Percentiles rank a stretch among this genome's conserved stretches.
phyloP scores from a whole-genome alignment of 2,888 invertebrate species.

The Hedychridium roseum region DNA sequence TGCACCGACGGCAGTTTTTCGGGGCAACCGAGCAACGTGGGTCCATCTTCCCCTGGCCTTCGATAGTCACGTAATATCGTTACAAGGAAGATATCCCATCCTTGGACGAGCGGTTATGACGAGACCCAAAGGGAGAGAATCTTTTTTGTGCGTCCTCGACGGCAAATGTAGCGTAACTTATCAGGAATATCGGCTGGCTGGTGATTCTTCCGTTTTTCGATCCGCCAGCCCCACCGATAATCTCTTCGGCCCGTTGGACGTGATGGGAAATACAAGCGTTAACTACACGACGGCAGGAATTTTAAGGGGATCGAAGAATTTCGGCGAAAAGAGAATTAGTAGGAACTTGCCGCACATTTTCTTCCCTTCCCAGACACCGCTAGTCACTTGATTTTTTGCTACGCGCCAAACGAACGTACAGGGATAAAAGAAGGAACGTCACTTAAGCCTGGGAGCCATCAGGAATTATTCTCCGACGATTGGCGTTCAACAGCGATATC shows the following conservation, averaged over 20 bases:
- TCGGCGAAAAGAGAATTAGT: constrained; percentile 1
- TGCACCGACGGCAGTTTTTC: too few relatives aligned
- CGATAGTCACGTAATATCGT: too few relatives aligned
- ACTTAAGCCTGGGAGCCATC: constrained; percentile 37
- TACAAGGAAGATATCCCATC: constrained; percentile 10
- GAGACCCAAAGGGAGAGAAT: constrained; percentile 5
- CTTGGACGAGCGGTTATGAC: constrained; percentile 22
- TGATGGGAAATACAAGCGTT: too few relatives aligned
- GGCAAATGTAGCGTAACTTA: constrained; percentile 23
- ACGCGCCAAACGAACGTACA: too few relatives aligned
- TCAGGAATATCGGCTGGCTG: constrained; percentile 8
- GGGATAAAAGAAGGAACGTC: constrained; percentile 27
- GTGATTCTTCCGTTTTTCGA: constrained; percentile 9
- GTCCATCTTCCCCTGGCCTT: constrained; percentile 8
- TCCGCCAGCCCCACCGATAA: too few relatives aligned
- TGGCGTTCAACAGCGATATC: constrained; percentile 45
- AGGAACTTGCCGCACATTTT: neutral
- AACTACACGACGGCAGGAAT: too few relatives aligned
- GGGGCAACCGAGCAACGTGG: constrained; percentile 10
- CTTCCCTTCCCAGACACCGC: too few relatives aligned
- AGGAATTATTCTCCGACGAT: constrained; percentile 50
- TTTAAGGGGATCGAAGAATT: too few relatives aligned
- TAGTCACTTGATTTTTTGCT: too few relatives aligned
- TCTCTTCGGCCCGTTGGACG: constrained; percentile 9
- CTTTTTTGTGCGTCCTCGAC: constrained; percentile 6